Percentiles rank a stretch among this genome's conserved stretches.
Conservation (phyloP, 1,140 invertebrate species). For the Bombus picipes region DNA sequence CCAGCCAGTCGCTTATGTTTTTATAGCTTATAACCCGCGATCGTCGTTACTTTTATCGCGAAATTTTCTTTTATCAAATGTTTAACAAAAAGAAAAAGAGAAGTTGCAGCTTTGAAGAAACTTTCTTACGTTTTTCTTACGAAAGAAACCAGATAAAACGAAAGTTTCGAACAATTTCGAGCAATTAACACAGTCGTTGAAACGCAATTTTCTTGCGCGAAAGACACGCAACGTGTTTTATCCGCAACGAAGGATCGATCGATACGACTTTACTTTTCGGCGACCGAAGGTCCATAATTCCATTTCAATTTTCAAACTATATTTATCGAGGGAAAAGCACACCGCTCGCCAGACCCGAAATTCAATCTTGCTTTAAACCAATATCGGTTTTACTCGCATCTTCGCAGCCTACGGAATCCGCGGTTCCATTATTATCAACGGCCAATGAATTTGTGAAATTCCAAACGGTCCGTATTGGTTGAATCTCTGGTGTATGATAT, state of each 20-base stretch:
- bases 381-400: constrained; percentile 11
- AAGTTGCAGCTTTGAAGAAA: neutral
- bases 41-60: too few species aligned
- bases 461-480: neutral
- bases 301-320: neutral
- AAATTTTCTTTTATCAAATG: too few species aligned
- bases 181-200: too few species aligned
- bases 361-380: constrained; percentile 18
- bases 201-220: too few species aligned
- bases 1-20: rapidly evolving
- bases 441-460: neutral
- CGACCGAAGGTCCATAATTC: neutral
- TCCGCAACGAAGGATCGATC: neutral
- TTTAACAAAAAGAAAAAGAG: neutral
- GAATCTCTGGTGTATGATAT: neutral
- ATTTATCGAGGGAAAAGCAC: neutral
- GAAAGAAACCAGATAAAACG: neutral
- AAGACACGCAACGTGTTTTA: too few species aligned
- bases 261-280: neutral
- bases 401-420: neutral
- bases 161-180: too few species aligned
- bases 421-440: neutral
- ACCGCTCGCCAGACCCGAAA: neutral
- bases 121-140: neutral
- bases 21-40: too few species aligned